Conservation (phyloP, 2,888 invertebrate genomes). For the Napeogenes inachia region DNA sequence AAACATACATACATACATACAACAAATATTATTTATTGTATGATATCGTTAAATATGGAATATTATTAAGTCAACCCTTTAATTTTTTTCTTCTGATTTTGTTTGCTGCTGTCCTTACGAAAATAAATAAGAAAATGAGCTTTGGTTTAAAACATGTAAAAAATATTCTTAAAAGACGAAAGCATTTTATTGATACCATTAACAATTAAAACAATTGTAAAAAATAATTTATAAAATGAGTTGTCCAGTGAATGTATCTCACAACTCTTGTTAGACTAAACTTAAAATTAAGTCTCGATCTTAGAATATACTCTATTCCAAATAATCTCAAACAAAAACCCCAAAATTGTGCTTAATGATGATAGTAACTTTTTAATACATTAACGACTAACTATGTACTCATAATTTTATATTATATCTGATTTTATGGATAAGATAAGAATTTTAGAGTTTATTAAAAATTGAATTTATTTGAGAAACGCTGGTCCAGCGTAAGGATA, state of each 20-base stretch:
- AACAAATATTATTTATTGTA: neutral
- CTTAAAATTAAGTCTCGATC: conserved; percentile 14
- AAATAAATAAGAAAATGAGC: conserved; percentile 55
- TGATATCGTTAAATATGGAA: too few species aligned
- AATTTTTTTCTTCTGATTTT: too few species aligned
- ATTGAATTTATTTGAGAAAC: conserved; percentile 2
- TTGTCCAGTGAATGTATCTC: conserved; percentile 11
- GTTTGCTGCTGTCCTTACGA: conserved; percentile 31
- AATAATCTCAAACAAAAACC: conserved; percentile 26
- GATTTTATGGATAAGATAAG: neutral
- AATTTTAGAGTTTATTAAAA: neutral
- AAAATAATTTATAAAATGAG: conserved; percentile 41
- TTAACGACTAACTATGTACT: neutral
- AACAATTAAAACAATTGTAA: conserved; percentile 36
- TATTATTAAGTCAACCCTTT: too few species aligned
- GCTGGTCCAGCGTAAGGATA: neutral
- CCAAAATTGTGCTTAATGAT: neutral
- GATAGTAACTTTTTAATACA: neutral
- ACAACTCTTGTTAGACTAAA: conserved; percentile 7
- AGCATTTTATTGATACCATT: conserved; percentile 26
- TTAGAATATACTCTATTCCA: conserved; percentile 17
- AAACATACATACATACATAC: neutral
- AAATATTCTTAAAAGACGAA: conserved; percentile 33
- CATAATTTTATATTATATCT: neutral
- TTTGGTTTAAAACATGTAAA: conserved; percentile 58